Base-by-base conservation (phyloP, 2,888 invertebrate species). In the Tetranychus truncatus region DNA sequence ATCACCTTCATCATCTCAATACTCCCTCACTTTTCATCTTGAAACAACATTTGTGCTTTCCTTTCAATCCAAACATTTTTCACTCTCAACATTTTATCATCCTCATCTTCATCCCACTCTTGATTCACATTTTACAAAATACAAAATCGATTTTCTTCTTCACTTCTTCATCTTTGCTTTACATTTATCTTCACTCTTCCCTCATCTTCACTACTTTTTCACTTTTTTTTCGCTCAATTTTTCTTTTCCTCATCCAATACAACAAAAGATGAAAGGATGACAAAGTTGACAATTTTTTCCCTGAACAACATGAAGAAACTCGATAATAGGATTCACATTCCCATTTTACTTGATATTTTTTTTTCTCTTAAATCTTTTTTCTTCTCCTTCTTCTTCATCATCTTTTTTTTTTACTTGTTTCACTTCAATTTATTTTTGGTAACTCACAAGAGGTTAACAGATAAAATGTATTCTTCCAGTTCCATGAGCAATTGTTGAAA, bases 141-240 rank as follows among this genome's bases (percentile, higher is more conserved):
- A 11, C 11, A 69, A 69, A 69, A 69, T 69, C 21, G 20, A 69
- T 69, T 69, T 69, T 69, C 69, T 20, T 69, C 69, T 69, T 69
- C 69, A 24, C 69, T 69, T 69, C n/a, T 11, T 24, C 20, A 24
- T 24, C 34, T 69, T 69, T 24, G 69, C 69, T 69, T 69, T n/a
- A 69, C 20, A 69, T 9, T 55, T 55, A 55, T 24, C 34, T 15
- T 69, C 6, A 2, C 69, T 24, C n/a, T 69, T n/a, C 15, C 15
- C 6, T 55, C 55, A 55, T 55, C 11, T 55, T 55, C 15, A 15
- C 11, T 15, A 2, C 15, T 46, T 15, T 55, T 15, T 55, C 55
- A 9, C 55, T 55, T 55, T 55, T 15, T 55, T 24, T 24, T 24
- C 1, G 3, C 34, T 4, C 34, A 34, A 34, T 34, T 34, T 34